phyloP scores from a whole-genome alignment of 2,113 vertebrate genomes.

The Pituophis catenifer region DNA sequence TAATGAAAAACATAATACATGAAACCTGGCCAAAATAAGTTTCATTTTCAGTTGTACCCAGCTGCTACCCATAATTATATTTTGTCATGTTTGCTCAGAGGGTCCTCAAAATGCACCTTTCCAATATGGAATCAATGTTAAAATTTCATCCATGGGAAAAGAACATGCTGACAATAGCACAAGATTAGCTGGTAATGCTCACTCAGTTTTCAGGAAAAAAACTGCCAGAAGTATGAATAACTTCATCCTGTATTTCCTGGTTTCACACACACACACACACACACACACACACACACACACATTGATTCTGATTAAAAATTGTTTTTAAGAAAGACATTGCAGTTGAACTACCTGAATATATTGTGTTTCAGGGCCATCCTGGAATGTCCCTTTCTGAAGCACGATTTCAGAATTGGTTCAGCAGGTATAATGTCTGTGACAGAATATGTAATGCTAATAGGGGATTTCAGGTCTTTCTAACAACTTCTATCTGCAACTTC shows the following conservation, averaged over 20 bases:
- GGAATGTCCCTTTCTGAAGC: not conserved
- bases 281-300: not conserved
- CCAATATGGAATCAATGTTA: not conserved
- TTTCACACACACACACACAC: not conserved
- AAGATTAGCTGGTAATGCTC: not conserved
- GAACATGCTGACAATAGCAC: not conserved
- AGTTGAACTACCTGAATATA: not conserved
- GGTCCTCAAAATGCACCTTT: not conserved
- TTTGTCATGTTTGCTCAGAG: not conserved
- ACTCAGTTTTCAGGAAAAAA: not conserved
- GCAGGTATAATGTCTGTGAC: not conserved
- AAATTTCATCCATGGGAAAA: not conserved
- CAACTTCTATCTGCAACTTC: not conserved
- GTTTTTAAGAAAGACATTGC: not conserved
- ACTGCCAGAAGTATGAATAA: not conserved
- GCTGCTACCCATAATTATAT: not conserved
- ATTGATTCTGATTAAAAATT: not conserved
- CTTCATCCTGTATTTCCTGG: not conserved
- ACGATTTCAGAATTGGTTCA: too few species aligned
- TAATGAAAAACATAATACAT: slow-evolving; percentile 55
- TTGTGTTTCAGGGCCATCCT: not conserved
- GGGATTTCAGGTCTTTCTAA: not conserved
- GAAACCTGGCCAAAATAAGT: not conserved
- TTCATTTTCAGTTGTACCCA: not conserved
- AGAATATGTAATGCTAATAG: not conserved